phyloP scores from a whole-genome alignment of 2,113 vertebrate species.

The Peromyscus leucopus region DNA sequence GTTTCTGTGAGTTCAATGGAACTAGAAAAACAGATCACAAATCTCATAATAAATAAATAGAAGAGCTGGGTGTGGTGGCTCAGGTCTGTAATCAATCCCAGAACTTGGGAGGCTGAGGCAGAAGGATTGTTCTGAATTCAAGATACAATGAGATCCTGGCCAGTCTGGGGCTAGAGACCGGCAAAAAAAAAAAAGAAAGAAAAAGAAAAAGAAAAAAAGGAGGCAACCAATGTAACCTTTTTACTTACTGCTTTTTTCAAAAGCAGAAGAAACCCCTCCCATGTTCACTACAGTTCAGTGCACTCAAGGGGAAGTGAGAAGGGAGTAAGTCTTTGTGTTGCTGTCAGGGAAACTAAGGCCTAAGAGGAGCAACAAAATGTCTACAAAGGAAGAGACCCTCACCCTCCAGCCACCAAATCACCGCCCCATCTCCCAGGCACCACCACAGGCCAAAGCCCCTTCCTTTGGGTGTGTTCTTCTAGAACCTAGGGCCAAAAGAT shows the following conservation, averaged over 20 bases:
- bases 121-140: neutral
- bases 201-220: too few species aligned
- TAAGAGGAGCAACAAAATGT: neutral
- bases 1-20: slow-evolving; percentile 65
- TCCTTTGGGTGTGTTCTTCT: neutral
- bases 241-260: slow-evolving; percentile 51
- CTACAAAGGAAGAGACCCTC: neutral
- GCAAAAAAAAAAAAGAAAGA: too few species aligned
- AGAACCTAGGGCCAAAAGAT: neutral
- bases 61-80: neutral
- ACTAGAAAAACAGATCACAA: slow-evolving; percentile 26
- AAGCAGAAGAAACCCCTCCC: neutral
- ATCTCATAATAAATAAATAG: neutral
- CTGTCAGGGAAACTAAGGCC: slow-evolving; percentile 58
- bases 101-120: neutral
- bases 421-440: neutral
- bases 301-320: neutral
- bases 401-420: neutral
- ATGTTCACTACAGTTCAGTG: neutral
- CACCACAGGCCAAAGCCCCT: neutral
- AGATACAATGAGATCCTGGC: neutral
- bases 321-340: neutral
- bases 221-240: slow-evolving; percentile 23
- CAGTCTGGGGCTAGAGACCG: neutral
- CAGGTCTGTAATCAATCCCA: neutral